Base-by-base conservation (phyloP, 2,113 vertebrate genomes). In the Otus sunia region DNA sequence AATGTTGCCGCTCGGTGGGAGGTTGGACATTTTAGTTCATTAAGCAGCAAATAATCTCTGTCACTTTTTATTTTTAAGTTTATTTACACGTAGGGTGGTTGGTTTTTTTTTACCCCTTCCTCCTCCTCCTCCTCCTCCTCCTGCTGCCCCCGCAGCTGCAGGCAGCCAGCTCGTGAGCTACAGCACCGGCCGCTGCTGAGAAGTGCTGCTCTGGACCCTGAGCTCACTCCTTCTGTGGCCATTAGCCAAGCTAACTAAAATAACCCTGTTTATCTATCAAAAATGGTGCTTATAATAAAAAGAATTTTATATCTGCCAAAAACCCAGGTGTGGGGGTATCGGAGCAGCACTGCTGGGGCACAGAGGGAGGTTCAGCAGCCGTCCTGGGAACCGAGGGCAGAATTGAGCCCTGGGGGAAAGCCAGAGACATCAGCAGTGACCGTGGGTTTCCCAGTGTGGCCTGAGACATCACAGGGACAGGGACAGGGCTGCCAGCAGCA, bases 21-120 rank as follows among this genome's bases (percentile, higher is more conserved):
- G 95, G 81, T 17, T 92, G 95, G 86, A 47, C 72, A 81, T 86
- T 82, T 93, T 52, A 91, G 95, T 69, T 96, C 96, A 95, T 97
- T 96, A 96, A 87, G 91, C 47, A 58, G 92, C 88, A 92, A 94
- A 94, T 93, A 94, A 96, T 92, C 92, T 88, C 85, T 53, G 96
- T 23, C 88, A 17, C 79, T 93, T 92, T 91, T 92, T 88, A 82
- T 90, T 93, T 91, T 86, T 50, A 62, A 82, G 75, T 95, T 95
- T 94, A 88, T 97, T 96, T 95, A 82, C 85, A 94, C 0, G 68
- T 11, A 72, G 34, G n/a, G 50, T n/a, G 34, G 2, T 8, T 59
- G 53, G 49, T 60, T 60, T 32, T 36, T 67, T 88, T 71, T 71
- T 45, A 64, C 30, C 49, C 39, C 15, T 71, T 50, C 30, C 17